phyloP scores from a whole-genome alignment of 2,888 invertebrate species.

The Drosophila tripunctata region DNA sequence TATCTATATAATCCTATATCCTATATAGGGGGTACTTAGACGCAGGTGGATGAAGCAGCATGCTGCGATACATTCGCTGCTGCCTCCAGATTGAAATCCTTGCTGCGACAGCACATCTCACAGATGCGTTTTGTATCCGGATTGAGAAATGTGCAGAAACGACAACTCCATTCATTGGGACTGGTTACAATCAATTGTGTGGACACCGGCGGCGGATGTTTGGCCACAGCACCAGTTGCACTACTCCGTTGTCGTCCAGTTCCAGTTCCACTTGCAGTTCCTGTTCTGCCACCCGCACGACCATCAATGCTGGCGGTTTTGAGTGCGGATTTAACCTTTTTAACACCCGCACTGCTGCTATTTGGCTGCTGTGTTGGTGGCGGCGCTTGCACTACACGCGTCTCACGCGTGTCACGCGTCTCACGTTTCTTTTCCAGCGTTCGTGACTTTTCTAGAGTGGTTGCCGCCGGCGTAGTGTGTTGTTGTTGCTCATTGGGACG shows the following conservation, averaged over 20 bases:
- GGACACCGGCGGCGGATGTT: constrained; percentile 67
- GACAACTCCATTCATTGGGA: constrained; percentile 87
- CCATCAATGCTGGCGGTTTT: constrained; percentile 68
- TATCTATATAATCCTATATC: too few relatives aligned
- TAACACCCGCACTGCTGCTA: constrained; percentile 57
- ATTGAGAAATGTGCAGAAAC: constrained; percentile 89
- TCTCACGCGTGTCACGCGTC: constrained; percentile 47
- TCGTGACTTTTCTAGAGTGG: constrained; percentile 58
- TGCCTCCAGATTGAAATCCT: constrained; percentile 83
- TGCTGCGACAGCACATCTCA: constrained; percentile 88
- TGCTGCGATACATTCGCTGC: constrained; percentile 76
- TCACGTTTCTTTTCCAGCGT: constrained; percentile 68
- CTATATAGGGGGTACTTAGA: constrained; percentile 58
- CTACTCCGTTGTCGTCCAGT: constrained; percentile 31
- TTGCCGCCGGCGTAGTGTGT: constrained; percentile 17
- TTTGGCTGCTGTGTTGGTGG: constrained; percentile 44
- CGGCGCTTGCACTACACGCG: constrained; percentile 44
- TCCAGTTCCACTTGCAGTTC: background rate
- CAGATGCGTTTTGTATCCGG: constrained; percentile 86
- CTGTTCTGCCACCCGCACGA: constrained; percentile 33
- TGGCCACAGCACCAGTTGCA: constrained; percentile 57
- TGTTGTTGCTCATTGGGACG: constrained; percentile 45
- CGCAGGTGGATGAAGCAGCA: constrained; percentile 82
- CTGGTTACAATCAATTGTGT: constrained; percentile 79
- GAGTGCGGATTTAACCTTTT: constrained; percentile 73